Evolutionary conservation across 2,888 invertebrate species (phyloP).

Genomic region (Synergus laeviventris): DNA sequence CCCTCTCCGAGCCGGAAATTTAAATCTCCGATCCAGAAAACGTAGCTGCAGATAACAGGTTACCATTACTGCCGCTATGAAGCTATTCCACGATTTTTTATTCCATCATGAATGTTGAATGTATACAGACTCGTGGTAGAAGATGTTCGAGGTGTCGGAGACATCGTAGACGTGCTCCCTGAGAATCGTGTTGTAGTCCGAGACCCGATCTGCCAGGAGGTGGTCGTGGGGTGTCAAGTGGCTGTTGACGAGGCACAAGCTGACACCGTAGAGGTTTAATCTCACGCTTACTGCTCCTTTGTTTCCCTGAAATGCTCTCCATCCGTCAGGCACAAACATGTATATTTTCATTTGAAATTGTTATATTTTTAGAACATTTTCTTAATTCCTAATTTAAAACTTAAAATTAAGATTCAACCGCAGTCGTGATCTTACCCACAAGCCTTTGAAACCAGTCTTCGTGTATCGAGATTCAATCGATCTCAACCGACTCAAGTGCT

Average conservation of each 20-base stretch:
- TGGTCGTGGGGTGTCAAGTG: slow-evolving; percentile 95
- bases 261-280: slow-evolving; percentile 91
- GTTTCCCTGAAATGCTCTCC: slow-evolving; percentile 85
- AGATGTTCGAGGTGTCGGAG: slow-evolving; percentile 87
- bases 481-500: slow-evolving; percentile 88
- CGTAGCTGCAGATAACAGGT: slow-evolving; percentile 80
- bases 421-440: slow-evolving; percentile 83
- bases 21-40: slow-evolving; percentile 94
- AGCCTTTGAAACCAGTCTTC: slow-evolving; percentile 92
- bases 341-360: background rate
- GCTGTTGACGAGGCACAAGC: slow-evolving; percentile 91
- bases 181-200: slow-evolving; percentile 92
- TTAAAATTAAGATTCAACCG: background rate
- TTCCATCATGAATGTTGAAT: slow-evolving; percentile 23
- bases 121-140: slow-evolving; percentile 88
- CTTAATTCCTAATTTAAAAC: background rate
- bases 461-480: slow-evolving; percentile 93
- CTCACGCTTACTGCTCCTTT: slow-evolving; percentile 95
- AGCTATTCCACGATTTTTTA: slow-evolving; percentile 14
- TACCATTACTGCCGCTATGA: slow-evolving; percentile 33
- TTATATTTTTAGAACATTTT: background rate
- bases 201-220: slow-evolving; percentile 88
- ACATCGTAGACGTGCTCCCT: slow-evolving; percentile 89
- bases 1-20: slow-evolving; percentile 88
- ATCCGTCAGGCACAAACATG: background rate